Evolutionary conservation across 1,140 invertebrate species (phyloP).

Genomic region (Drosophila littoralis): DNA sequence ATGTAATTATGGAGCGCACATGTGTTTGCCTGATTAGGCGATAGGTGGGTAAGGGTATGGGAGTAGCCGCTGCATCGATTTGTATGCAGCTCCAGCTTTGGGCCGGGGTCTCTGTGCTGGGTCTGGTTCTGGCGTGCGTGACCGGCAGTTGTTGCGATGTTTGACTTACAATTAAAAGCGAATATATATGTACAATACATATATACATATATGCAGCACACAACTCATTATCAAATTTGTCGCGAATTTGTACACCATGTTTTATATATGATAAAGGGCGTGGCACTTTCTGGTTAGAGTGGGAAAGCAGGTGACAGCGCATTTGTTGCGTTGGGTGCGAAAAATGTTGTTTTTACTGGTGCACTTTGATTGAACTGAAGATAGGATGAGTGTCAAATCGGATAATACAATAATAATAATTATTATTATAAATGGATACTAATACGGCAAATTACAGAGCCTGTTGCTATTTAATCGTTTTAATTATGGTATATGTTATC

Average conservation of each 20-base stretch:
- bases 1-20: conserved; percentile 78
- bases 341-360: conserved; percentile 37
- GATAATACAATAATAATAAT: conserved; percentile 4
- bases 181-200: conserved; percentile 28
- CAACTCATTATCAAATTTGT: conserved; percentile 79
- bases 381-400: conserved; percentile 2
- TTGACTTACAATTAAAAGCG: conserved; percentile 80
- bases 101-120: not conserved
- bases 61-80: conserved; percentile 43
- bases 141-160: conserved; percentile 73
- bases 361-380: conserved; percentile 19
- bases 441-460: not conserved
- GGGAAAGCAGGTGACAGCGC: not conserved
- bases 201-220: conserved; percentile 6
- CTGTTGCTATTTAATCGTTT: not conserved
- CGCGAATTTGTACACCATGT: conserved; percentile 63
- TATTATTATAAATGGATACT: conserved; percentile 3
- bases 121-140: conserved; percentile 47
- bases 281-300: not conserved
- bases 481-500: conserved; percentile 22
- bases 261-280: conserved; percentile 14
- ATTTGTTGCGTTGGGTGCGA: conserved; percentile 53
- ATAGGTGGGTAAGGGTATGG: conserved; percentile 57
- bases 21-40: conserved; percentile 81
- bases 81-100: conserved; percentile 44